These are phyloP conservation scores for Drosophila meridiana DNA, from an alignment of 2,888 invertebrate species.

Conservation along the genomic window DNA sequence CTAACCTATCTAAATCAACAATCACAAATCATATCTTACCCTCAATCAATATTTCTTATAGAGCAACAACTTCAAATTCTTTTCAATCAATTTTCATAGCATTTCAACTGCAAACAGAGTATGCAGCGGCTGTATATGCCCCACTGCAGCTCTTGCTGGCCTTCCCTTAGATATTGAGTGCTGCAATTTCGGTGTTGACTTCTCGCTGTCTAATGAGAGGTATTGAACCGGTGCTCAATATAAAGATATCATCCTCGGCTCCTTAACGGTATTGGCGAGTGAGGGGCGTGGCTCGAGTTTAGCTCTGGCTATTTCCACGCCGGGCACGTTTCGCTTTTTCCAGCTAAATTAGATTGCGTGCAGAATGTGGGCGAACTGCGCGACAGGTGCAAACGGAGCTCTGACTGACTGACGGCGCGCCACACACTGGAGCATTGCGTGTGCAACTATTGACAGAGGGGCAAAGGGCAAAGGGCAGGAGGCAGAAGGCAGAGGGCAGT, in stretches of 20 bases:
- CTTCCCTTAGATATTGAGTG: not conserved
- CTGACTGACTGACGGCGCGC: constrained; percentile 32
- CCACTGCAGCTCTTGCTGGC: not conserved
- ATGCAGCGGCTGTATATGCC: not conserved
- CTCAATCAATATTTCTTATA: not conserved
- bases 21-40: not conserved
- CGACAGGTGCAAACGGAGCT: constrained; percentile 67
- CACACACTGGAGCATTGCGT: constrained; percentile 9
- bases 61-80: not conserved
- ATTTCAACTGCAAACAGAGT: not conserved
- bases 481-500: not conserved
- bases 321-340: constrained; percentile 62
- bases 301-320: constrained; percentile 51
- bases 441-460: constrained; percentile 1
- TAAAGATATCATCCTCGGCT: constrained; percentile 39
- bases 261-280: constrained; percentile 42
- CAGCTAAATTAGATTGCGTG: constrained; percentile 75
- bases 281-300: constrained; percentile 7
- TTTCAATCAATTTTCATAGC: not conserved
- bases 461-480: not conserved
- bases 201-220: constrained; percentile 27
- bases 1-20: not conserved
- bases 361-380: constrained; percentile 56
- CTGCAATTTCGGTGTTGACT: constrained; percentile 9
- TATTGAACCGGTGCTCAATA: constrained; percentile 18